Evolutionary conservation across 2,888 invertebrate genomes (phyloP), one percentile per base, ranked within the genome.

Genomic region (Choreutis nemorana): DNA sequence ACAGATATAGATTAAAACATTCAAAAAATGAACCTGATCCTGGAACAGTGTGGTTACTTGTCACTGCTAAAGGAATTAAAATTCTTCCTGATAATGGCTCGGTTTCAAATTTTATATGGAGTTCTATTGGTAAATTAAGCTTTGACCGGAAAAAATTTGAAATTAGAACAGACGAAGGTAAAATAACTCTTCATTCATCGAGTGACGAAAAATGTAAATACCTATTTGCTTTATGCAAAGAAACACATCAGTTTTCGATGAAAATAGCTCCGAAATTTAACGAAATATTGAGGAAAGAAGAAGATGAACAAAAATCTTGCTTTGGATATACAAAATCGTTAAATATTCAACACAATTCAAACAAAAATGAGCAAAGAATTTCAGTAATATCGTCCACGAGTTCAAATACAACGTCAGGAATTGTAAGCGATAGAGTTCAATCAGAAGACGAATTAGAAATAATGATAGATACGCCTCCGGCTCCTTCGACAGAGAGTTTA

Each of bases 121-220:
- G 94, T 50, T 91, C 93, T 47, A 97, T 98, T 39, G 94, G 92
- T 39, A 96, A 96, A 73, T 79, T 97, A 10, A 92, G 92, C 63
- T 97, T 97, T 66, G 97, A 97, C 83, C 87, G 95, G 54, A 97
- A 97, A 73, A 97, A 97, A 71, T 97, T 98, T 70, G 96, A 97
- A 75, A 94, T 97, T 49, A 87, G 94, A 37, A 91, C 94, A 6
- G 90, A 91, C 32, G 93, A 93, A 52, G 90, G 89, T 47, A 90
- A 91, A 58, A 87, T 94, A 42, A 92, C 91, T 1, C 84, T 97
- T 39, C 97, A 92, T 70, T 92, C 97, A 2, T 87, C 89, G 30
- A 92, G 89, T 58, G 97, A 97, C 68, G 93, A 93, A 57, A 95
- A 96, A 70, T 94, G 96, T 60, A 91, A 95, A 73, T 89, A 94